Evolutionary conservation across 1,140 invertebrate species (phyloP), one percentile per base, ranked within the genome.

Genomic region (Drosophila trapezifrons): DNA sequence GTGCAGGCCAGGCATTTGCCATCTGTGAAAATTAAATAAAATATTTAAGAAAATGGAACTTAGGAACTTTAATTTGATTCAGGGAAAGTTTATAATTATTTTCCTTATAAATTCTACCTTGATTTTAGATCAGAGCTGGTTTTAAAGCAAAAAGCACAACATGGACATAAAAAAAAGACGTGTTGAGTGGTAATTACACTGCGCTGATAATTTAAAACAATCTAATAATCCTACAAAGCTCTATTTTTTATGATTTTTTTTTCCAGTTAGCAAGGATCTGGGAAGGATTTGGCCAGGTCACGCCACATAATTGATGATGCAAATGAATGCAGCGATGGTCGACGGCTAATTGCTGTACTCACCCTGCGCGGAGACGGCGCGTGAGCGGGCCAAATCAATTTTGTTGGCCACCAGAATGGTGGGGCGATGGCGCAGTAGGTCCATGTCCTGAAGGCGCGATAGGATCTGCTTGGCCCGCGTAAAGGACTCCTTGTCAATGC

Each of bases 321-420:
- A 76, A 76, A 45, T 69, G 38, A 45, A 18, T 42, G 67, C 72
- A 80, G 69, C 40, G 65, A 57, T 47, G 37, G 5, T 18, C 60
- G 57, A 25, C 32, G 32, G 54, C 73, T 66, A 49, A 67, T 66
- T 66, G 73, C 49, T 6, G 49, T 52, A 58, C 90, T 93, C 93
- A 98, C 98, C 98, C 94, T 98, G 96, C 22, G 96, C 95, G 17
- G 96, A 96, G 15, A 99, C 96, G 20, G 96, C 95, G 90, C 98
- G 94, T 87, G 96, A 97, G 71, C 98, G 93, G 27, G 97, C 98
- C 78, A 99, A 94, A 92, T 99, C 98, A 59, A 97, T 96, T 93
- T 99, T 99, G 93, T 99, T 99, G 17, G 95, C 98, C 6, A 98
- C 98, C 35, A 99, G 92, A 67, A 99, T 96, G 37, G 97, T 95